Conservation (phyloP, 2,797 vertebrate species). For the Glyptemys insculpta region DNA sequence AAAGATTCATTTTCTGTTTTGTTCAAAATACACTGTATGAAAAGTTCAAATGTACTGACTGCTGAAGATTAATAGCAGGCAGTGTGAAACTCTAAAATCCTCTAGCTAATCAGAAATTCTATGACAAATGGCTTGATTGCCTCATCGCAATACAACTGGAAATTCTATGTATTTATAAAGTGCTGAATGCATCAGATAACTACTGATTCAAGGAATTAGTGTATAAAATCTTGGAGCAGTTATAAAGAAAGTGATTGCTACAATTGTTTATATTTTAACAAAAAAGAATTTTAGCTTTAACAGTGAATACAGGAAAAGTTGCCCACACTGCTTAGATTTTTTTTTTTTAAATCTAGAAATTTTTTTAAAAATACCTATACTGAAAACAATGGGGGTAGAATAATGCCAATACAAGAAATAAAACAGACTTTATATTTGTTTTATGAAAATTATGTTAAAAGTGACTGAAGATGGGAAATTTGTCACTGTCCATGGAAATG, state of each 20-base stretch:
- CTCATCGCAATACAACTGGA: not conserved
- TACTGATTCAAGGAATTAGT: constrained; percentile 8
- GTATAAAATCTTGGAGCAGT: not conserved
- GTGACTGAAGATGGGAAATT: not conserved
- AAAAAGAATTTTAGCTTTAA: not conserved
- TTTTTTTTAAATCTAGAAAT: not conserved
- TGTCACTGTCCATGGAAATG: not conserved
- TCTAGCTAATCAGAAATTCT: constrained; percentile 22
- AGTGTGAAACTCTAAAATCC: constrained; percentile 20
- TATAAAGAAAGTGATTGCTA: not conserved
- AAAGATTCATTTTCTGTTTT: not conserved
- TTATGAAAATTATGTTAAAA: not conserved
- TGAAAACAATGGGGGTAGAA: not conserved
- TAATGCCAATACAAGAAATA: not conserved
- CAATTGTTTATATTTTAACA: not conserved
- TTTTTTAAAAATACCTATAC: not conserved
- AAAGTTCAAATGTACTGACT: not conserved
- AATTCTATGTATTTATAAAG: not conserved
- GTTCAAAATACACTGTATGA: not conserved
- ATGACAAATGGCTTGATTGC: not conserved
- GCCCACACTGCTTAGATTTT: not conserved
- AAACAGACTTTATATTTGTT: not conserved
- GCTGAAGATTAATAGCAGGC: not conserved
- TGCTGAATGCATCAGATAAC: constrained; percentile 12
- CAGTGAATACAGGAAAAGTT: not conserved